These are phyloP conservation scores for Tipula helvola DNA, from an alignment of 2,888 invertebrate species.

Conservation along the genomic window DNA sequence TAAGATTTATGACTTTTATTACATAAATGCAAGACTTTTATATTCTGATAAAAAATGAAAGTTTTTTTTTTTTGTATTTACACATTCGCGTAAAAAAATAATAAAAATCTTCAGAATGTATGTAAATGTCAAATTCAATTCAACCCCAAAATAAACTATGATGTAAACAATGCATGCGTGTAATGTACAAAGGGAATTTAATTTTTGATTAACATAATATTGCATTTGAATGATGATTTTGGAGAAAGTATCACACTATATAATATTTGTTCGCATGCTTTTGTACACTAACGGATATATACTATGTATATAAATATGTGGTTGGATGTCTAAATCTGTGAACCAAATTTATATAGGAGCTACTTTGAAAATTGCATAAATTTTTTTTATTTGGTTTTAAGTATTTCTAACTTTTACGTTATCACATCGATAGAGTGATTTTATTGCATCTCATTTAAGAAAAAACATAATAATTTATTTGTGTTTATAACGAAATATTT, in stretches of 20 bases:
- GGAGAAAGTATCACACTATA: neutral
- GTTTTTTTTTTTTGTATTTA: neutral
- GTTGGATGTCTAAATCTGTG: neutral
- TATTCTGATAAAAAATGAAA: conserved; percentile 1
- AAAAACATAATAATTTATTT: neutral
- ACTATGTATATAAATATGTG: neutral
- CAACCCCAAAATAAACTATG: neutral
- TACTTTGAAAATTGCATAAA: neutral
- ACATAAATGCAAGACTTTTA: neutral
- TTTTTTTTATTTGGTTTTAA: neutral
- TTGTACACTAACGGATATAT: neutral
- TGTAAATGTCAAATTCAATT: neutral
- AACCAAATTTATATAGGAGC: neutral
- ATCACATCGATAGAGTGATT: neutral
- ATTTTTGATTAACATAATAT: neutral
- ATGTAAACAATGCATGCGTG: neutral
- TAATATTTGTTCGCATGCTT: neutral
- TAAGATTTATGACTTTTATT: neutral
- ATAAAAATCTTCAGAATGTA: neutral
- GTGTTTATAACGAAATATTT: neutral
- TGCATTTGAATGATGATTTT: neutral
- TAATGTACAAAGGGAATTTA: neutral
- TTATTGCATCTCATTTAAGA: neutral
- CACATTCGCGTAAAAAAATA: neutral
- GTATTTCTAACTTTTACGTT: neutral